Evolutionary conservation across 2,888 invertebrate genomes (phyloP).

Genomic region (Drosophila sordidapex): DNA sequence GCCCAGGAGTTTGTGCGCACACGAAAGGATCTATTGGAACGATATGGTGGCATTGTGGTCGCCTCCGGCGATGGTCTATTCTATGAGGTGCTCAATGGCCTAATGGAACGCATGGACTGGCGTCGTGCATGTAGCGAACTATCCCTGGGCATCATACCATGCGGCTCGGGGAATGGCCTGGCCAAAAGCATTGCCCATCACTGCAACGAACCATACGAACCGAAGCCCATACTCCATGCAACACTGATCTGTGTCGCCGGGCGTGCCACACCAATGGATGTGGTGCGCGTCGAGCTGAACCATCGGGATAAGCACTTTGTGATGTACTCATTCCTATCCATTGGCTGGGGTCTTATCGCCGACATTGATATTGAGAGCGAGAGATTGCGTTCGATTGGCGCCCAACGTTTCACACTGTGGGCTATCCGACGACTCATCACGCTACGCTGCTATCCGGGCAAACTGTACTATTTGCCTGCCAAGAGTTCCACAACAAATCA

Average conservation of each 20-base stretch:
- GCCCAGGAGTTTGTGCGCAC: constrained; percentile 91
- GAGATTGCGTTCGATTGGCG: constrained; percentile 93
- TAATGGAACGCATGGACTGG: constrained; percentile 96
- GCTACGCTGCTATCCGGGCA: constrained; percentile 93
- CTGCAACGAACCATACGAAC: constrained; percentile 92
- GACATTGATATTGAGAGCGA: constrained; percentile 99
- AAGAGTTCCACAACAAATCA: background rate
- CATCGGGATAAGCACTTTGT: constrained; percentile 84
- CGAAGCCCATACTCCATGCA: constrained; percentile 92
- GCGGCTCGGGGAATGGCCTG: constrained; percentile 98
- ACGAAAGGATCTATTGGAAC: constrained; percentile 87
- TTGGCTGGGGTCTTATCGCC: constrained; percentile 98
- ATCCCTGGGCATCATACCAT: constrained; percentile 95
- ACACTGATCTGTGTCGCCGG: constrained; percentile 92
- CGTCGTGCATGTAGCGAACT: constrained; percentile 90
- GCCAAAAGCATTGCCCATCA: constrained; percentile 93
- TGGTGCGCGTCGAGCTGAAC: constrained; percentile 93
- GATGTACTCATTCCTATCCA: constrained; percentile 96
- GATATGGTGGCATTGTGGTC: constrained; percentile 88
- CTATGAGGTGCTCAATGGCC: constrained; percentile 94
- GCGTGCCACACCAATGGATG: constrained; percentile 91
- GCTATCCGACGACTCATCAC: constrained; percentile 93
- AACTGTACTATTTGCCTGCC: constrained; percentile 91
- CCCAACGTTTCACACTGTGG: constrained; percentile 95
- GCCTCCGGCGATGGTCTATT: constrained; percentile 93